phyloP scores from a whole-genome alignment of 2,888 invertebrate species.

The Lepas anatifera region DNA sequence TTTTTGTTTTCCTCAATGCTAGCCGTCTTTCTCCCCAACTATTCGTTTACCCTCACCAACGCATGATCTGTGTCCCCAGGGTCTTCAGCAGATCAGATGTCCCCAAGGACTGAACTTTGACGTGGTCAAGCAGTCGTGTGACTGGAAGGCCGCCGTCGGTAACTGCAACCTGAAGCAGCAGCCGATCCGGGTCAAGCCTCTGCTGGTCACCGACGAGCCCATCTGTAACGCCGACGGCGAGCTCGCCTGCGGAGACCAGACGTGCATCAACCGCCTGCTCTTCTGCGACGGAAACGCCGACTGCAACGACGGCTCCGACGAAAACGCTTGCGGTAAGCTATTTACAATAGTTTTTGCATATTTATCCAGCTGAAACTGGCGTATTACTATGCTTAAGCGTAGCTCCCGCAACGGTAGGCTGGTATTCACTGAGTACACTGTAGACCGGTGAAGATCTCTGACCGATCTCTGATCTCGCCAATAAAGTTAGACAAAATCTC shows the following conservation, averaged over 20 bases:
- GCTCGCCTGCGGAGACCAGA: constrained; percentile 74
- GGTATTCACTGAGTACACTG: too few species aligned
- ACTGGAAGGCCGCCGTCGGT: constrained; percentile 87
- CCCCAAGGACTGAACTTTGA: constrained; percentile 86
- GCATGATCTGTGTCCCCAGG: too few species aligned
- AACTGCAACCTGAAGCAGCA: constrained; percentile 84
- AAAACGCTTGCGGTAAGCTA: constrained; percentile 82
- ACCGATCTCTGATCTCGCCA: too few species aligned
- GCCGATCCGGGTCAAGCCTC: constrained; percentile 72
- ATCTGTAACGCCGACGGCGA: constrained; percentile 63
- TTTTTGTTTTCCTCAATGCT: neutral
- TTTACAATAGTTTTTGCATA: too few species aligned
- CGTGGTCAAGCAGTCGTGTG: constrained; percentile 88
- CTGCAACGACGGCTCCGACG: constrained; percentile 74
- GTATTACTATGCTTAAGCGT: too few species aligned
- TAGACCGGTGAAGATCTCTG: too few species aligned
- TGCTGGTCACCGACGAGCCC: constrained; percentile 78
- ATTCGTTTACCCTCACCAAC: too few species aligned
- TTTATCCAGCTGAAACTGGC: too few species aligned
- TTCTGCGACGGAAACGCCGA: constrained; percentile 90
- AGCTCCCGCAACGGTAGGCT: too few species aligned
- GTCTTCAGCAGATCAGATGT: constrained; percentile 82
- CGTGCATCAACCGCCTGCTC: constrained; percentile 73
- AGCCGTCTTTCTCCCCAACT: too few species aligned
- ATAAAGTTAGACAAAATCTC: too few species aligned